phyloP scores from a whole-genome alignment of 2,797 vertebrate genomes.

The Threskiornis aethiopicus region DNA sequence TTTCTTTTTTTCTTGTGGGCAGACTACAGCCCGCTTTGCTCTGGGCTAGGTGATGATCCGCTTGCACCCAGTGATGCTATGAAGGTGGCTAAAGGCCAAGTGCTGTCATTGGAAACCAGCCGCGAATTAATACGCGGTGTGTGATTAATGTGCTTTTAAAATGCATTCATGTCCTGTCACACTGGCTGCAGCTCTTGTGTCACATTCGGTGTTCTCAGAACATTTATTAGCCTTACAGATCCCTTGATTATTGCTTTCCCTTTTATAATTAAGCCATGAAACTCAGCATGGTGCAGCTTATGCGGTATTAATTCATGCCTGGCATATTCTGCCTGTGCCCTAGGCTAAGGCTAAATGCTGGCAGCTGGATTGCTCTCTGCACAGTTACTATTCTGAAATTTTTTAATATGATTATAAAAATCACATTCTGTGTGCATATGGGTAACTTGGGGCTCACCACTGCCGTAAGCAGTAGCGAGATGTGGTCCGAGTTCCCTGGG shows the following conservation, averaged over 20 bases:
- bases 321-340: neutral
- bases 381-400: constrained; percentile 8
- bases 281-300: constrained; percentile 34
- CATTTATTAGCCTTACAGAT: constrained; percentile 58
- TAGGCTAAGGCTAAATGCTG: constrained; percentile 34
- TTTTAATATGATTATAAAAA: constrained; percentile 51
- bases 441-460: neutral
- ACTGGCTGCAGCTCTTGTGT: neutral
- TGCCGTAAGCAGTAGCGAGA: accelerated
- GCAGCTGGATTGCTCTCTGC: constrained; percentile 36
- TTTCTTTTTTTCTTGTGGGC: accelerated
- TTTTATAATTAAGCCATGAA: constrained; percentile 62
- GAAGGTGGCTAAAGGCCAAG: neutral
- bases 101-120: neutral
- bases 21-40: neutral
- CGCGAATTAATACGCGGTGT: neutral
- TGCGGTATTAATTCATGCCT: constrained; percentile 22
- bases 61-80: neutral
- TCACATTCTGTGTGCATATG: neutral
- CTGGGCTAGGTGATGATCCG: neutral
- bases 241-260: constrained; percentile 63
- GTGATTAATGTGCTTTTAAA: constrained; percentile 15
- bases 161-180: neutral
- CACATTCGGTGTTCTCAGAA: constrained; percentile 39
- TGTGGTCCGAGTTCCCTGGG: neutral